A percentile compares a stretch with the other conserved stretches of the same genome.
These are phyloP conservation scores for Pogona vitticeps DNA, from an alignment of 2,113 vertebrate species.

Conservation along the genomic window DNA sequence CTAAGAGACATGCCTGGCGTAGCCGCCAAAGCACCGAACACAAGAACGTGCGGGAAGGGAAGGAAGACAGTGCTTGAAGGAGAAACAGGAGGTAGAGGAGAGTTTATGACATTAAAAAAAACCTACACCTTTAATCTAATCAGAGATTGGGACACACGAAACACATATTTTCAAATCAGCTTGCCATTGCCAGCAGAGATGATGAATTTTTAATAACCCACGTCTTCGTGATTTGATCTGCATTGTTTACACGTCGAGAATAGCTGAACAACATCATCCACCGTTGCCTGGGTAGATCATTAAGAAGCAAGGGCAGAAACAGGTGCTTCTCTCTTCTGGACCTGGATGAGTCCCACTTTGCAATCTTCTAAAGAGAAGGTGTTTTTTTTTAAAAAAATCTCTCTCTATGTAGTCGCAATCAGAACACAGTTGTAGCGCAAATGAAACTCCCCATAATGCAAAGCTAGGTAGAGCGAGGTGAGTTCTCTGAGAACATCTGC, in stretches of 20 bases:
- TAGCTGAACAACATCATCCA: background rate
- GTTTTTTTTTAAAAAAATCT: too few species aligned
- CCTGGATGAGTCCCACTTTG: background rate
- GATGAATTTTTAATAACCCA: slow-evolving; percentile 24
- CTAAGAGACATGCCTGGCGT: background rate
- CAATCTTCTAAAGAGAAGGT: background rate
- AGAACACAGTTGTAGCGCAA: too few species aligned
- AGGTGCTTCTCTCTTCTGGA: background rate
- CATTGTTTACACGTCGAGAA: background rate
- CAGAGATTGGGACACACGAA: background rate
- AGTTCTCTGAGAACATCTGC: too few species aligned
- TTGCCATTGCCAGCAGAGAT: background rate
- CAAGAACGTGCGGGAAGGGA: background rate
- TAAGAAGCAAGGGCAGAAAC: background rate
- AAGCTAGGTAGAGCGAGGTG: too few species aligned
- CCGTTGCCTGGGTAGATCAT: too few species aligned
- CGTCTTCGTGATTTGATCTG: background rate
- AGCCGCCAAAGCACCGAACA: background rate
- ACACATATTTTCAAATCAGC: background rate
- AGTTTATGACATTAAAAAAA: background rate
- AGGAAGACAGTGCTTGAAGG: background rate
- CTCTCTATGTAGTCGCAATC: too few species aligned
- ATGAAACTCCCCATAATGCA: too few species aligned
- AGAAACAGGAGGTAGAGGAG: background rate
- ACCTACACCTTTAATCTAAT: background rate